Base-by-base conservation (phyloP, 2,113 vertebrate species). In the Stomatorhinus ivindoensis region DNA sequence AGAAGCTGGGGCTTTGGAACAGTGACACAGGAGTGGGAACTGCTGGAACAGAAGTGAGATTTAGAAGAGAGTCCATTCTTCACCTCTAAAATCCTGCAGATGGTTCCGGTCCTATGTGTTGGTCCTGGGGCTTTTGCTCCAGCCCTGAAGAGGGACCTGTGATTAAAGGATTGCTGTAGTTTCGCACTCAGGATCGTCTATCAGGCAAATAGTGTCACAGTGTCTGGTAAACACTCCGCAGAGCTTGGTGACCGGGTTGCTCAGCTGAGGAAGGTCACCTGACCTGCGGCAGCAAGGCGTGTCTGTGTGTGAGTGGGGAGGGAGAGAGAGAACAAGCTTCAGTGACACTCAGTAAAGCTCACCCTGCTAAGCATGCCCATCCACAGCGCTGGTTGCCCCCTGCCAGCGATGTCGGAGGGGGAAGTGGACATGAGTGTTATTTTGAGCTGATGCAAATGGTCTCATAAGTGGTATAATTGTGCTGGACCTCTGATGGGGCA, bases 401-500 rank as follows among this genome's bases (percentile, higher is more conserved):
- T 19, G 42, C 31, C 61, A 88, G 31, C 27, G 2, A 46, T 17
- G 73, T 5, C n/a, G 11, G 73, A 80, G 47, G 13, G 27, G 69
- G 11, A 82, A 7, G 39, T 80, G 69, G 76, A 82, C 88, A 11
- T 73, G 7, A 50, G 31, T 4, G 27, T 35, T 53, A 48, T 27
- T 27, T 80, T 53, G 13, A 82, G 31, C 39, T n/a, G 24, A 88
- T 27, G 69, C 17, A 39, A 53, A 73, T 24, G 21, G 42, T 42
- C 27, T 88, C 47, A 51, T 48, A 42, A 39, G 35, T 76, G 73
- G 73, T 88, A 51, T 88, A 88, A 88, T 53, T 80, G 65, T n/a
- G 21, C 47, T 82, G 47, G 31, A 39, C 47, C 47, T 35, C 46
- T 53, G 27, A 50, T 31, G 17, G 27, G 31, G 9, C 69, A 24